These are phyloP conservation scores for Colius striatus DNA, from an alignment of 2,113 vertebrate species.

Conservation along the genomic window DNA sequence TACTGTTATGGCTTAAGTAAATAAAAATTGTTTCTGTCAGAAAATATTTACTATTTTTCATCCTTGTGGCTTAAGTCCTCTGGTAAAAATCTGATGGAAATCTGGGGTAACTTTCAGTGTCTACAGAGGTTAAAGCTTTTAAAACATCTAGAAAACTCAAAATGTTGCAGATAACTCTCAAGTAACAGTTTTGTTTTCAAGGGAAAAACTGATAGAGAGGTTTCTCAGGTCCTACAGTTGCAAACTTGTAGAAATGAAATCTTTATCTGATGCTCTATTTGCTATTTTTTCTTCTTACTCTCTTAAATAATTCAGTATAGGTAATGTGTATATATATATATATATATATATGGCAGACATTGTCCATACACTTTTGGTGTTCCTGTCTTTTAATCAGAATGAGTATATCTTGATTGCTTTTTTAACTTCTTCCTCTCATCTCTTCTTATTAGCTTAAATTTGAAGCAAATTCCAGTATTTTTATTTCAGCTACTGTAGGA, in stretches of 20 bases:
- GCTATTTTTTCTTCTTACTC: neutral
- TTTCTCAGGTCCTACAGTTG: neutral
- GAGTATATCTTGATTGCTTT: neutral
- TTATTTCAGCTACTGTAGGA: neutral
- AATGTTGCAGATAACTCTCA: neutral
- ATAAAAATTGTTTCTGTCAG: neutral
- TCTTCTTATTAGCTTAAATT: neutral
- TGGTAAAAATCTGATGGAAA: neutral
- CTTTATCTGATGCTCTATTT: neutral
- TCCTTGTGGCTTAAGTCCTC: neutral
- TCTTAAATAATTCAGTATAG: neutral
- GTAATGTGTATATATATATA: neutral
- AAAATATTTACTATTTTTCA: neutral
- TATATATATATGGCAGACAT: too few relatives aligned
- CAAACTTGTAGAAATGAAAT: neutral
- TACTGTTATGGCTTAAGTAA: neutral
- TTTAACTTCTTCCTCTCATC: neutral
- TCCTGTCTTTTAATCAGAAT: neutral
- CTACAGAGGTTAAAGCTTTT: neutral
- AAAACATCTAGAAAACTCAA: neutral
- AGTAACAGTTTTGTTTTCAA: neutral
- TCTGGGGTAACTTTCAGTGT: neutral
- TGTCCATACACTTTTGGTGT: neutral
- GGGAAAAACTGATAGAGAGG: neutral
- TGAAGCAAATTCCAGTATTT: neutral